Evolutionary conservation across 2,113 vertebrate species (phyloP).

Genomic region (Hydropotes inermis): DNA sequence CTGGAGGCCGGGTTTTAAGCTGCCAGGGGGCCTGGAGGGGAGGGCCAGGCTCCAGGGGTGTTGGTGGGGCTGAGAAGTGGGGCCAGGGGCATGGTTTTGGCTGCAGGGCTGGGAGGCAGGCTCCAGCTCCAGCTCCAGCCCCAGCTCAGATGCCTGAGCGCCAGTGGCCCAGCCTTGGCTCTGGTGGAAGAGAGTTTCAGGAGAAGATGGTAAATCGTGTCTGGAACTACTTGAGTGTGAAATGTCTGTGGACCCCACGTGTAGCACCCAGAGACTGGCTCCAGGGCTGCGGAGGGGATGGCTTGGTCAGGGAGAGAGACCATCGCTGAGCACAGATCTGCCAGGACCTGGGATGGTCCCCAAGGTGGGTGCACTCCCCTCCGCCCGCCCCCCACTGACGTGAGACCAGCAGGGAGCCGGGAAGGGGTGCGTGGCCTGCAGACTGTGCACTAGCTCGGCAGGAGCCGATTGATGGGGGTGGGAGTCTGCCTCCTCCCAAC

Average conservation of each 20-base stretch:
- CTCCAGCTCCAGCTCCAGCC: not conserved
- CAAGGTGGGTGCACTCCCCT: not conserved
- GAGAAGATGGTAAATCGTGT: not conserved
- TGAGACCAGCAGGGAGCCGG: not conserved
- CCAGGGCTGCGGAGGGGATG: not conserved
- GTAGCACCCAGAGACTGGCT: not conserved
- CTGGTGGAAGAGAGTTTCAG: too few species aligned
- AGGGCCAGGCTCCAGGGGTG: not conserved
- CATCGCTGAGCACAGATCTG: not conserved
- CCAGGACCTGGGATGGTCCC: not conserved
- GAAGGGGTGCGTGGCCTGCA: not conserved
- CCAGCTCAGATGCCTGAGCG: not conserved
- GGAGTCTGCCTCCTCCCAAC: not conserved
- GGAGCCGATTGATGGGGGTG: too few species aligned
- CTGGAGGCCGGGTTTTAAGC: not conserved
- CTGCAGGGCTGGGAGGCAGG: not conserved
- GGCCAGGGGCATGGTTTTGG: not conserved
- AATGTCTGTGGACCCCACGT: not conserved
- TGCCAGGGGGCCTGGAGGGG: not conserved
- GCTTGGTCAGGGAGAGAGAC: not conserved
- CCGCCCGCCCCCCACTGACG: accelerated
- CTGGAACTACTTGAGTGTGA: not conserved
- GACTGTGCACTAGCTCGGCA: not conserved
- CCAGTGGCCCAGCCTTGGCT: not conserved
- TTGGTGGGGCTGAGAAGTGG: not conserved